A percentile compares a stretch with the other conserved stretches of the same genome.
These are phyloP conservation scores for Sarcophaga carnaria DNA, from an alignment of 2,888 invertebrate species.

Conservation along the genomic window DNA sequence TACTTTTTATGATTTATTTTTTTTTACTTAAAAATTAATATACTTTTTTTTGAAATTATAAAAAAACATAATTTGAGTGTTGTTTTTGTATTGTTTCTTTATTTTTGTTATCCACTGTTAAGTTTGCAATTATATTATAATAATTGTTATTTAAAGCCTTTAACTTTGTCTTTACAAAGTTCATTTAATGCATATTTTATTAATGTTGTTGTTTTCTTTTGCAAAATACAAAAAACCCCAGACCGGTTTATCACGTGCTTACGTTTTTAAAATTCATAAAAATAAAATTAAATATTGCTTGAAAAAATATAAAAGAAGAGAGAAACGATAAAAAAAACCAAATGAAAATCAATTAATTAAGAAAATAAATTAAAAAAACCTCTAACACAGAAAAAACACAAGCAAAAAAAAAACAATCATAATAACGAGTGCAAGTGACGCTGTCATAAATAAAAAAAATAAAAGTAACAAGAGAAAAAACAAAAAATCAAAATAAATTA, in stretches of 20 bases:
- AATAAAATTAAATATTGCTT: conserved; percentile 26
- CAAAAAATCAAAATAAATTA: no score
- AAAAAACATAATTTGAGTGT: neutral
- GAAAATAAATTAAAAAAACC: conserved; percentile 17
- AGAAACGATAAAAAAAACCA: neutral
- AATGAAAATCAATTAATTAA: conserved; percentile 52
- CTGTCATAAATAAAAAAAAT: conserved; percentile 20
- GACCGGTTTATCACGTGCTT: conserved; percentile 68
- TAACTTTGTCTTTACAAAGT: conserved; percentile 20
- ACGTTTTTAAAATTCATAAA: conserved; percentile 35
- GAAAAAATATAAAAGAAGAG: conserved; percentile 14
- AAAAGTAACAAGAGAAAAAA: no score
- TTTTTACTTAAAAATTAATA: no score
- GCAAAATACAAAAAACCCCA: neutral
- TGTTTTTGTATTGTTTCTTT: neutral
- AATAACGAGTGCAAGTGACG: conserved; percentile 45
- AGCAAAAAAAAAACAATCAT: conserved; percentile 24
- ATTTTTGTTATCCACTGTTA: conserved; percentile 18
- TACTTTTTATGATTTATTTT: no score
- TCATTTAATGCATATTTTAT: neutral
- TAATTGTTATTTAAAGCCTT: conserved; percentile 18
- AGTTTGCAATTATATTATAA: neutral
- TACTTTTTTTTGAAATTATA: no score
- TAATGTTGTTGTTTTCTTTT: conserved; percentile 18
- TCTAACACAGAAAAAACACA: neutral